Evolutionary conservation across 2,888 invertebrate species (phyloP), one percentile per base, ranked within the genome.

Genomic region (Parelbella ahira): DNA sequence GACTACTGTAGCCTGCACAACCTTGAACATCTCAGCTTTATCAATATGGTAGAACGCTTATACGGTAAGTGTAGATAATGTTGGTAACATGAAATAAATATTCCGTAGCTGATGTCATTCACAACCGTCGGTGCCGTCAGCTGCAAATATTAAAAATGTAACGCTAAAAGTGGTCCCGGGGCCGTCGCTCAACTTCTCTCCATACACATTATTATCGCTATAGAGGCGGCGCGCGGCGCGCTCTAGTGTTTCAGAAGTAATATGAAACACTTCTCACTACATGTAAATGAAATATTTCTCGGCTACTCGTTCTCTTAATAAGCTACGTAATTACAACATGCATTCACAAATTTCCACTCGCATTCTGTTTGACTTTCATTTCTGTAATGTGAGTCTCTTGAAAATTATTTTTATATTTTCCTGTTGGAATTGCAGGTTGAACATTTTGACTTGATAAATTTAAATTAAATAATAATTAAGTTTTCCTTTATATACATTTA

Each of bases 271-370:
- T 19, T 19, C 18, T 29, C 7, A 18, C 38, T 30, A 15, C 18
- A 29, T 38, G 29, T 29, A 23, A 39, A 39, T 11, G 21, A 30
- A 30, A 38, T 38, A 38, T 38, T 38, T 38, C 18, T 23, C 38
- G 23, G 21, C 38, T 10, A 29, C 29, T 28, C 21, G 37, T 21
- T 13, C 23, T 10, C 13, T 15, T 37, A 29, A 27, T 37, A 37
- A 29, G 21, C 29, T 10, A 29, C 29, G 23, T 29, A 21, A n/a
- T n/a, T n/a, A n/a, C n/a, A n/a, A n/a, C n/a, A n/a, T n/a, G n/a
- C n/a, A n/a, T n/a, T n/a, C n/a, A n/a, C n/a, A n/a, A n/a, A n/a
- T n/a, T n/a, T n/a, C n/a, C n/a, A n/a, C n/a, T n/a, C n/a, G n/a
- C n/a, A n/a, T n/a, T n/a, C n/a, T n/a, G n/a, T n/a, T n/a, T n/a